These are phyloP conservation scores for Canis aureus DNA, from an alignment of 2,113 vertebrate genomes.

Conservation along the genomic window DNA sequence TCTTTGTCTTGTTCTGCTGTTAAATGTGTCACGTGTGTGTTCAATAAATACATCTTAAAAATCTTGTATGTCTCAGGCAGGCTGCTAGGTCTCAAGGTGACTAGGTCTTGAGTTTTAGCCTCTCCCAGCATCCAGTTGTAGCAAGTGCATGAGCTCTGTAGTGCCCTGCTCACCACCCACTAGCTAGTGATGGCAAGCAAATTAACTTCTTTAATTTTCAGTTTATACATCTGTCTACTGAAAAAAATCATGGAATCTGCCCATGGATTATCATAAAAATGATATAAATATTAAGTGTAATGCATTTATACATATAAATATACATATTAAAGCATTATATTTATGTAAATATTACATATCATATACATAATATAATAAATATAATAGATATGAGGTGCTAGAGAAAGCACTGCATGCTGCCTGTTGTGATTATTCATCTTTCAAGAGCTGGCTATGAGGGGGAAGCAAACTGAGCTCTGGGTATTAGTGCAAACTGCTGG, in stretches of 20 bases:
- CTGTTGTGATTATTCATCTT: not conserved
- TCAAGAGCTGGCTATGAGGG: not conserved
- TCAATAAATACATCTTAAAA: not conserved
- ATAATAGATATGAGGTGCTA: not conserved
- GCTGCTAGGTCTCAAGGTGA: not conserved
- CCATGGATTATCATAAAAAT: not conserved
- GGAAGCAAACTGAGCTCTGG: not conserved
- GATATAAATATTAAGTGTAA: not conserved
- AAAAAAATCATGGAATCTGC: not conserved
- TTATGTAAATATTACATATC: not conserved
- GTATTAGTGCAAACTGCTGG: not conserved
- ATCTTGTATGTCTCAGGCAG: not conserved
- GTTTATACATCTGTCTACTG: not conserved
- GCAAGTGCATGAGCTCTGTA: not conserved
- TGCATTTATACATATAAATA: not conserved
- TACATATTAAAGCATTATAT: not conserved
- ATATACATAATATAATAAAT: not conserved
- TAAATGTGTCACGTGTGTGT: not conserved
- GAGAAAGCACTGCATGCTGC: not conserved
- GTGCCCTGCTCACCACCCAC: not conserved
- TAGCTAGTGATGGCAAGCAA: not conserved
- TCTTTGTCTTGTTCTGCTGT: not conserved
- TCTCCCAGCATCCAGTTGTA: not conserved
- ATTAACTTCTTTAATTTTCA: not conserved
- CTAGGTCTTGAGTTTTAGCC: not conserved